Base-by-base conservation (phyloP, 2,797 vertebrate genomes). In the Fratercula arctica region DNA sequence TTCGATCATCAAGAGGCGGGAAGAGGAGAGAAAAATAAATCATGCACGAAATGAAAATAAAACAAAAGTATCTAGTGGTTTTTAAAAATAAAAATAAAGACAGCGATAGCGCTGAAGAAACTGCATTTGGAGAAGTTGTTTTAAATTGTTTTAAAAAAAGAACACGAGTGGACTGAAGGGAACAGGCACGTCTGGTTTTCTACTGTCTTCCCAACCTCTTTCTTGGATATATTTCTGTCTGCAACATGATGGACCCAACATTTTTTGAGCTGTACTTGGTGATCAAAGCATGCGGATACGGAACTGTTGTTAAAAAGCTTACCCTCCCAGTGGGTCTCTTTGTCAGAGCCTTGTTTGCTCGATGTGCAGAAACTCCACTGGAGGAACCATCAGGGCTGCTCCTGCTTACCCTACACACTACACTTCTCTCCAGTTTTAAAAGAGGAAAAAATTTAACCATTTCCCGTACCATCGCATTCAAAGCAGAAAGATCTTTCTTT, bases 31-130 rank as follows among this genome's bases (percentile, higher is more conserved):
- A 61, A 90, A 94, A 80, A 85, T 13, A 45, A 74, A 79, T 26
- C 92, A 53, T 15, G 85, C 31, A 45, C 4, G 41, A 80, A 68
- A 60, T 69, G 83, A 94, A 96, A 95, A 76, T 46, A 76, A 88
- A 94, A 45, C 45, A 41, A 53, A 74, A 92, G 23, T 56, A 89
- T 93, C 93, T 98, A 98, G 98, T 98, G 98, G 98, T 98, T 95
- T 89, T 68, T 43, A 29, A 25, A 37, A 60, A 24, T 54, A 48
- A 35, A 80, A 19, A n/a, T 85, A 92, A 96, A 97, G 95, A 96
- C 92, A 86, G 96, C 56, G 9, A 96, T 91, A 96, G 93, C 91
- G 95, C 94, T 85, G 77, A 95, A 88, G 51, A 78, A 63, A 57
- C 28, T 56, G 87, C 39, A 53, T 69, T 80, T 37, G 54, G 69